Percentiles rank a stretch among this genome's conserved stretches.
Conservation (phyloP, 2,797 vertebrate species). For the Myotis findleyi region DNA sequence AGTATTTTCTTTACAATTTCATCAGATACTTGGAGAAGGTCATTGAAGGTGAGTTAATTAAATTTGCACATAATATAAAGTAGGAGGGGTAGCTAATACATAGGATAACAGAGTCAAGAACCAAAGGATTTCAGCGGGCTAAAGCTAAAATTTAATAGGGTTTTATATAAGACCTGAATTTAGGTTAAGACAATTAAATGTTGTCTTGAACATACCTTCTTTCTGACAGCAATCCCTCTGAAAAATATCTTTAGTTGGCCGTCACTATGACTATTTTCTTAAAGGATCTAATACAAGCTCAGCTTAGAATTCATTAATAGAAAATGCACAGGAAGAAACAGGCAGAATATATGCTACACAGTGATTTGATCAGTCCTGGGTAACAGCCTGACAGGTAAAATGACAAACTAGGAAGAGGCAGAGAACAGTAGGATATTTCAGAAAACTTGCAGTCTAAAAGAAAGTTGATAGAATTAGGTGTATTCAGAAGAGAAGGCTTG, state of each 20-base stretch:
- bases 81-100: neutral
- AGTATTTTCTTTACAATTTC: neutral
- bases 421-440: neutral
- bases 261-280: neutral
- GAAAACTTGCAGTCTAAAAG: neutral
- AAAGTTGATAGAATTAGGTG: neutral
- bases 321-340: slow-evolving; percentile 33
- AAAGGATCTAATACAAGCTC: neutral
- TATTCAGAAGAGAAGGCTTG: neutral
- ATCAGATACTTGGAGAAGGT: neutral
- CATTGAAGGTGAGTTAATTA: neutral
- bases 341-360: neutral
- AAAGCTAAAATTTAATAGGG: neutral
- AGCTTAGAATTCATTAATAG: slow-evolving; percentile 23
- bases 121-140: neutral
- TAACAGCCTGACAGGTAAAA: neutral
- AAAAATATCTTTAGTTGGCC: neutral
- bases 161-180: neutral
- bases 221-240: neutral
- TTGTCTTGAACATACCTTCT: neutral
- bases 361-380: neutral
- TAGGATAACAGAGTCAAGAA: neutral
- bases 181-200: neutral
- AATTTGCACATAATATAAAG: neutral
- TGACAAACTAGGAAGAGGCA: neutral